Conservation (phyloP, 2,888 invertebrate genomes). For the Hirtodrosophila confusa region DNA sequence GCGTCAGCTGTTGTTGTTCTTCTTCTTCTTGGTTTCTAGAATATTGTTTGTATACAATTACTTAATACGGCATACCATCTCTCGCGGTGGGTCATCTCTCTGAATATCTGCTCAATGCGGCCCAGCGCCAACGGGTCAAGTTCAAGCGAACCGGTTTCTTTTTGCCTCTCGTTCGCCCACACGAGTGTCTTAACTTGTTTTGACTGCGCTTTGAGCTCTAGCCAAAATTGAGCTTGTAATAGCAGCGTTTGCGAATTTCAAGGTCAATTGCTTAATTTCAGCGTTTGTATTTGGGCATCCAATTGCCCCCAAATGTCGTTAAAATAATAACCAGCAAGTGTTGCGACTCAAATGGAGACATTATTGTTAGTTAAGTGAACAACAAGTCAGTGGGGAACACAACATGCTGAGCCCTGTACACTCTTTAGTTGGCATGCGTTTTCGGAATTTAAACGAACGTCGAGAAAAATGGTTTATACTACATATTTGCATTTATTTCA, state of each 20-base stretch:
- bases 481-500: neutral
- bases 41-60: conserved; percentile 63
- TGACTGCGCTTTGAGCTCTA: conserved; percentile 5
- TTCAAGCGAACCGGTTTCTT: conserved; percentile 57
- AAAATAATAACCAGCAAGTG: conserved; percentile 32
- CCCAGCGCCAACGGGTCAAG: conserved; percentile 50
- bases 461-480: neutral
- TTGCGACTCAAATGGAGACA: conserved; percentile 25
- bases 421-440: neutral
- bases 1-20: conserved; percentile 36
- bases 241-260: conserved; percentile 36
- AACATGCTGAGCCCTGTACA: neutral
- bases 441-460: neutral
- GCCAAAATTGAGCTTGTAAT: conserved; percentile 32
- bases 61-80: conserved; percentile 43
- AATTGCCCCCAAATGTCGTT: conserved; percentile 34
- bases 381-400: neutral
- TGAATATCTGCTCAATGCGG: conserved; percentile 16
- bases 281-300: conserved; percentile 25
- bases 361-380: conserved; percentile 8
- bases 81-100: conserved; percentile 5
- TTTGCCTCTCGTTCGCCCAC: conserved; percentile 1
- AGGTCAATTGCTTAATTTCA: conserved; percentile 46
- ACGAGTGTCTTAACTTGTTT: conserved; percentile 2
- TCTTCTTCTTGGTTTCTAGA: conserved; percentile 32